phyloP scores from a whole-genome alignment of 2,113 vertebrate genomes.

The Arizona elegans region DNA sequence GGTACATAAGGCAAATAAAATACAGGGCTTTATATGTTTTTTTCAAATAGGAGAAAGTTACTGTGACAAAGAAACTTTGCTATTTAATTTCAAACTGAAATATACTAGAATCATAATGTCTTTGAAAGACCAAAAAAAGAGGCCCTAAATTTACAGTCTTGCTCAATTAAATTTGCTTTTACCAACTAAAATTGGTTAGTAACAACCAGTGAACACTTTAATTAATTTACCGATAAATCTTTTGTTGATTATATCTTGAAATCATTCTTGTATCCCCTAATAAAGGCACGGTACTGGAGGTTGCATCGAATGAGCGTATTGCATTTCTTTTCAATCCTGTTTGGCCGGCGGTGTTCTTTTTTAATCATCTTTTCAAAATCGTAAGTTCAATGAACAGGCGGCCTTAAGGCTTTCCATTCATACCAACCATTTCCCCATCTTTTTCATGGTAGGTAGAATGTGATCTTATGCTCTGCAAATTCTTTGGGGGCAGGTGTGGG shows the following conservation, averaged over 20 bases:
- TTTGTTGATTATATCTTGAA: background rate
- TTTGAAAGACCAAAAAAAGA: background rate
- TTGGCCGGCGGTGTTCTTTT: background rate
- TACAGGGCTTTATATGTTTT: background rate
- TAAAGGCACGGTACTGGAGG: background rate
- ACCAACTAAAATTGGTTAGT: background rate
- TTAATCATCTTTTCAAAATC: background rate
- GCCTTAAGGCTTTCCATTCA: background rate
- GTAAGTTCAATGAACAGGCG: background rate
- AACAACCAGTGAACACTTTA: background rate
- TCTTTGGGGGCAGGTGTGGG: background rate
- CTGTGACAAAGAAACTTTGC: background rate
- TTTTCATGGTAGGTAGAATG: background rate
- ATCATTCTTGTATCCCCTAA: background rate
- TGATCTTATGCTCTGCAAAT: background rate
- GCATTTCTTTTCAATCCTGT: background rate
- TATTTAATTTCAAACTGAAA: background rate
- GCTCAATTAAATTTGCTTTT: background rate
- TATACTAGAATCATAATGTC: background rate
- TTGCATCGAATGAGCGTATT: background rate
- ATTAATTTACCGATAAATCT: background rate
- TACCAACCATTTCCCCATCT: background rate
- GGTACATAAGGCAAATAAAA: background rate
- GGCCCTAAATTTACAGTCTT: background rate
- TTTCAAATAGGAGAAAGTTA: background rate